These are phyloP conservation scores for Ellobius talpinus DNA, from an alignment of 2,113 vertebrate genomes.

Conservation along the genomic window DNA sequence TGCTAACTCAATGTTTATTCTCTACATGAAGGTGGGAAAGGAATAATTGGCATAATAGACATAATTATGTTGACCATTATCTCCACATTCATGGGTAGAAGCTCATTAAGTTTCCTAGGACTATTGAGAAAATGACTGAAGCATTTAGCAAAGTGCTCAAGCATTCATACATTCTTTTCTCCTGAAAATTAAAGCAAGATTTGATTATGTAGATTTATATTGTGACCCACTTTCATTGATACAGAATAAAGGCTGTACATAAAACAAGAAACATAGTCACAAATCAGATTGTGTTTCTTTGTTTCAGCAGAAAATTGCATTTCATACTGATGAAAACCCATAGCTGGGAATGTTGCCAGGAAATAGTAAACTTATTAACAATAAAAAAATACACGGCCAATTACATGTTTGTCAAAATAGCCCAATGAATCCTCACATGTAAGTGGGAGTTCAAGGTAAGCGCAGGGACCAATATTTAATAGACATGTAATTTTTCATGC, in stretches of 20 bases:
- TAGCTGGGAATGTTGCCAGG: background rate
- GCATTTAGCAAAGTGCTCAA: conserved; percentile 21
- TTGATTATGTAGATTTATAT: conserved; percentile 53
- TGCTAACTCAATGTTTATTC: background rate
- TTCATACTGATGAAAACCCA: conserved; percentile 12
- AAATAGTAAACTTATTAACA: conserved; percentile 52
- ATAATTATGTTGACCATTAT: conserved; percentile 42
- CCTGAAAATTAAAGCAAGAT: conserved; percentile 58
- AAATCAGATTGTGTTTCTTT: conserved; percentile 40
- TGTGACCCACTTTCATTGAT: background rate
- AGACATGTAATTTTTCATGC: conserved; percentile 44
- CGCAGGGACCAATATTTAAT: background rate
- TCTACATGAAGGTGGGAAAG: conserved; percentile 11
- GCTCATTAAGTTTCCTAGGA: conserved; percentile 49
- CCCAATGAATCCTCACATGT: background rate
- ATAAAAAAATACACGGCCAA: conserved; percentile 10
- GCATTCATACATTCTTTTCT: conserved; percentile 6
- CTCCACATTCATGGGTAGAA: background rate
- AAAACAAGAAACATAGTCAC: conserved; percentile 5
- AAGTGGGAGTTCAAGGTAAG: conserved; percentile 38
- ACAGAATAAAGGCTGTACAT: background rate
- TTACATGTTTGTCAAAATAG: conserved; percentile 22
- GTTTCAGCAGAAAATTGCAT: conserved; percentile 52
- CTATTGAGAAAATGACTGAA: conserved; percentile 29
- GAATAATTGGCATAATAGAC: conserved; percentile 18